Percentiles rank a stretch among this genome's conserved stretches.
Conservation (phyloP, 2,888 invertebrate genomes). For the Tinea pellionella region DNA sequence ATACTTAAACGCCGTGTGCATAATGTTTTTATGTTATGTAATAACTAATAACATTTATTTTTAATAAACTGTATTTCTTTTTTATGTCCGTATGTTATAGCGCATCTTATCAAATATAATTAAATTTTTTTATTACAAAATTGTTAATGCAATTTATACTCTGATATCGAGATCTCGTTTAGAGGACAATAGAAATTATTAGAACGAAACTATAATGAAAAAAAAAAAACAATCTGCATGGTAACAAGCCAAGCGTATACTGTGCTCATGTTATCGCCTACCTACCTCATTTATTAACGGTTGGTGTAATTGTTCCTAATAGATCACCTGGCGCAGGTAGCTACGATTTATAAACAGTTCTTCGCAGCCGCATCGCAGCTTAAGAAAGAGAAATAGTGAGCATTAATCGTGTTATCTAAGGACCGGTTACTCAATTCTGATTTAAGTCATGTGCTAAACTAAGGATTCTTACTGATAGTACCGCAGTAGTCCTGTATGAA, state of each 20-base stretch:
- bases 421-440: no score
- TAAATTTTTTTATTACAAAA: no score
- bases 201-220: conserved; percentile 2
- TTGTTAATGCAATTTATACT: no score
- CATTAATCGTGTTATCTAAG: conserved; percentile 44
- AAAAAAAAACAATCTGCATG: conserved; percentile 2
- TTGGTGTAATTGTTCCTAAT: conserved; percentile 9
- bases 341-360: conserved; percentile 8
- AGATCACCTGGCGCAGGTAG: not conserved
- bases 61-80: no score
- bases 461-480: no score
- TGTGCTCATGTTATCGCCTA: not conserved
- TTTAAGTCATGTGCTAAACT: no score
- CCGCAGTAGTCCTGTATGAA: no score
- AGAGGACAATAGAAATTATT: conserved; percentile 4
- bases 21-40: no score
- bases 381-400: conserved; percentile 14
- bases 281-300: conserved; percentile 6
- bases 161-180: not conserved
- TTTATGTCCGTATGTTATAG: no score
- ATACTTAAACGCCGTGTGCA: no score
- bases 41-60: no score
- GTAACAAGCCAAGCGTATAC: not conserved
- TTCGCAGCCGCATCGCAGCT: conserved; percentile 7
- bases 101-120: no score